A percentile compares a stretch with the other conserved stretches of the same genome.
Conservation (phyloP, 2,888 invertebrate species). For the Lasioglossum calceatum region DNA sequence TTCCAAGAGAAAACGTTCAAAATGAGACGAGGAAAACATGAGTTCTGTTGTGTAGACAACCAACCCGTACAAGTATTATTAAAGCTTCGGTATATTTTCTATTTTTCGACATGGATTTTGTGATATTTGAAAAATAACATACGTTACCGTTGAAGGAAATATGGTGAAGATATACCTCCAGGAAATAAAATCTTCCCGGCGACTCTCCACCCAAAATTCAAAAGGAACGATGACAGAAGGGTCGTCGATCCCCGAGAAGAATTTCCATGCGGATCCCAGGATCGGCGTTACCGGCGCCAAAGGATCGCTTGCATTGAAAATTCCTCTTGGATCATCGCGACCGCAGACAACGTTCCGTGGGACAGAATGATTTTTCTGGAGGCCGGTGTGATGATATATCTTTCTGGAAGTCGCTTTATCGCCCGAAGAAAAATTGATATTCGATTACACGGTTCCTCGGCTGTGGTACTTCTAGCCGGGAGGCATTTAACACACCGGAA, state of each 20-base stretch:
- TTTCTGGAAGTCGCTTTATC: constrained; percentile 47
- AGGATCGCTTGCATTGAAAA: constrained; percentile 22
- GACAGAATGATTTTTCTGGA: constrained; percentile 49
- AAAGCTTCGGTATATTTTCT: neutral
- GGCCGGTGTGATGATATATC: constrained; percentile 37
- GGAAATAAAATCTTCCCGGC: neutral
- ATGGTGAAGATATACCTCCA: neutral
- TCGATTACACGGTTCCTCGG: constrained; percentile 42
- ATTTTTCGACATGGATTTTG: neutral
- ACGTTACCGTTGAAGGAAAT: neutral
- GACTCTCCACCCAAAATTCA: neutral
- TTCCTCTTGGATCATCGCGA: constrained; percentile 31
- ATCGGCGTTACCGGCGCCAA: constrained; percentile 1
- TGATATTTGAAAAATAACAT: neutral
- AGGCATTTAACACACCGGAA: neutral
- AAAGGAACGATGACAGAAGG: neutral
- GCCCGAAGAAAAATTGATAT: constrained; percentile 51
- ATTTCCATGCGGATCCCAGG: neutral
- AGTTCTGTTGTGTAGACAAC: neutral
- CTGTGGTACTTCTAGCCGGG: neutral
- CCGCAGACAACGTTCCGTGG: constrained; percentile 32
- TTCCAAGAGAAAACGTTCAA: neutral
- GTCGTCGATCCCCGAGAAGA: neutral
- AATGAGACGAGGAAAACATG: neutral
- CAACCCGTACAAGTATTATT: neutral